Conservation (phyloP, 2,113 vertebrate species). For the Macquaria ambigua region DNA sequence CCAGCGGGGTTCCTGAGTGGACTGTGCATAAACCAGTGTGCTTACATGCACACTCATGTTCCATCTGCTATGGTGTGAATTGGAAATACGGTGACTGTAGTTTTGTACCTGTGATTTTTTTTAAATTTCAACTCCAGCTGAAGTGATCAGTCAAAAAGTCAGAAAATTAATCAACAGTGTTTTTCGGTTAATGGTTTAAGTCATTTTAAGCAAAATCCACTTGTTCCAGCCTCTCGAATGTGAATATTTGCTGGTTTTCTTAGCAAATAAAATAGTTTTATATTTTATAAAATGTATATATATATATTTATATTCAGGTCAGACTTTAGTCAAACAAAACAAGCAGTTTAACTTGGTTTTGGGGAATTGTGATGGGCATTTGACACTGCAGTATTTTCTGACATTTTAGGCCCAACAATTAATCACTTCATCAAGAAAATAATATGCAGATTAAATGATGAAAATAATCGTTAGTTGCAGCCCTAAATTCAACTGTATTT, state of each 20-base stretch:
- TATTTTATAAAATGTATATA: no score
- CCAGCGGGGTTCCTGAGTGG: neutral
- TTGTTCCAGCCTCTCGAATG: neutral
- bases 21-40: neutral
- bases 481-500: neutral
- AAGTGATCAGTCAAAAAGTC: neutral
- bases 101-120: neutral
- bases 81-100: neutral
- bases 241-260: neutral
- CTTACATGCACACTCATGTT: neutral
- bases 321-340: neutral
- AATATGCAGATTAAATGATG: neutral
- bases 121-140: neutral
- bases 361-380: neutral
- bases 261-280: no score
- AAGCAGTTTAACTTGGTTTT: neutral
- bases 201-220: neutral
- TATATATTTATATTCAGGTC: neutral
- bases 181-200: no score
- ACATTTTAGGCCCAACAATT: neutral
- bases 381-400: neutral
- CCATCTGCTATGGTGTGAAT: neutral
- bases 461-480: neutral
- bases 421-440: neutral
- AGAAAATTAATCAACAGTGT: neutral